Base-by-base conservation (phyloP, 1,140 invertebrate genomes). In the Meloidogyne floridensis region DNA sequence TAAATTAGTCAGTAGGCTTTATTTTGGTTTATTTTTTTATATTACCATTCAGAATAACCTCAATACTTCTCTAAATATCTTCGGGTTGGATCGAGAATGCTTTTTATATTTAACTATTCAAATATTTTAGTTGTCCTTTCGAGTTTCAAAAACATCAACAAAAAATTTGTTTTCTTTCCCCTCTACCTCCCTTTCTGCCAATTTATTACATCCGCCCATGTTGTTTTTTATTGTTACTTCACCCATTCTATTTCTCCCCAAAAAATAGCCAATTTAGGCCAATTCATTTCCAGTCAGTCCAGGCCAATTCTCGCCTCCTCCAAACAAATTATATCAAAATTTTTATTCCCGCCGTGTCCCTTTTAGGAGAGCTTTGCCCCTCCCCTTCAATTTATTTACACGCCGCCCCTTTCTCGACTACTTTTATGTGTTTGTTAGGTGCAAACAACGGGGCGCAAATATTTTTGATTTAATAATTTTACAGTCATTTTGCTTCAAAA, bases 241-340 rank as follows among this genome's bases (percentile, higher is more conserved):
- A 43, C 75, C 11, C 51, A 93, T 43, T 15, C 51, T 43, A 43
- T 69, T 11, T 47, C 42, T 20, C n/a, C 18, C 4, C 13, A 69
- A 69, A 77, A 56, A 77, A 65, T 65, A 32, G 47, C 75, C 75
- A 69, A 56, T 69, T 65, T 77, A 65, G 75, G 75, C 75, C 75
- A 77, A 77, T 77, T 77, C 75, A 32, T 75, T 75, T 20, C 94
- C 85, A 5, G 4, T 5, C 47, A 47, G 47, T 47, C 4, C 9
- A 2, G 51, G 43, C 20, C 43, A 32, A 53, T 79, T 86, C 71
- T 51, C 77, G 53, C 54, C 83, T 84, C 56, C 11, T 59, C 15
- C 56, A 3, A 69, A 69, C 65, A 79, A 79, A 79, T 71, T 79
- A 78, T 78, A 15, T 65, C 65, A 79, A 79, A 79, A 79, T 79